A percentile compares a stretch with the other conserved stretches of the same genome.
phyloP scores from a whole-genome alignment of 2,888 invertebrate genomes.

The Vannuccia rotundouncinata region DNA sequence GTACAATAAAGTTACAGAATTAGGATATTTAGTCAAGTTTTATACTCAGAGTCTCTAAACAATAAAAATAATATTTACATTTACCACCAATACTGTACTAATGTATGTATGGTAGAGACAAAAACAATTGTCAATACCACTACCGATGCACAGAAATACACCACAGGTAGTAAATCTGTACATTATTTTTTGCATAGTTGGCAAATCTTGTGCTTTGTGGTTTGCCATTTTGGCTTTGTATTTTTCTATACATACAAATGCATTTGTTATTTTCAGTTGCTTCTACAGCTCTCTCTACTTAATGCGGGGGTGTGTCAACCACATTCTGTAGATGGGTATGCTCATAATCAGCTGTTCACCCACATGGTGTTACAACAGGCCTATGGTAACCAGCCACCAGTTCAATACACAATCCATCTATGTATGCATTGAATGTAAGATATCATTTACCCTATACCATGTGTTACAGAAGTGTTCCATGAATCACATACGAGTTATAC shows the following conservation, averaged over 20 bases:
- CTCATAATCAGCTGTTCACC: not conserved
- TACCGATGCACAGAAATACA: slow-evolving; percentile 28
- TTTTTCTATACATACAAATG: slow-evolving; percentile 8
- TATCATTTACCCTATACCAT: slow-evolving; percentile 19
- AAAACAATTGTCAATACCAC: not conserved
- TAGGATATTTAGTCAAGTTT: not conserved
- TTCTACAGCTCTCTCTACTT: slow-evolving; percentile 21
- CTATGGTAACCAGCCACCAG: slow-evolving; percentile 10
- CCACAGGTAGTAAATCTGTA: not conserved
- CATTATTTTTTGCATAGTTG: not conserved
- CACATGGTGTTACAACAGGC: slow-evolving; percentile 8
- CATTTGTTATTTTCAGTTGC: slow-evolving; percentile 32
- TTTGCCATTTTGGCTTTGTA: slow-evolving; percentile 30
- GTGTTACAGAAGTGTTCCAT: slow-evolving; percentile 2
- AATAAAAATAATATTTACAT: not conserved
- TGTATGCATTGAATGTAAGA: slow-evolving; percentile 11
- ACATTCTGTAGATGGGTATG: slow-evolving; percentile 21
- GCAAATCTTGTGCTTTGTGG: slow-evolving; percentile 28
- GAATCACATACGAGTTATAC: slow-evolving; percentile 37
- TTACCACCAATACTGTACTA: not conserved
- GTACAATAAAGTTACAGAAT: too few relatives aligned
- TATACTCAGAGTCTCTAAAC: not conserved
- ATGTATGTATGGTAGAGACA: not conserved
- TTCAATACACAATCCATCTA: slow-evolving; percentile 25
- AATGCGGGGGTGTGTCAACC: slow-evolving; percentile 3